Conservation (phyloP, 2,113 vertebrate species). For the Perca flavescens region DNA sequence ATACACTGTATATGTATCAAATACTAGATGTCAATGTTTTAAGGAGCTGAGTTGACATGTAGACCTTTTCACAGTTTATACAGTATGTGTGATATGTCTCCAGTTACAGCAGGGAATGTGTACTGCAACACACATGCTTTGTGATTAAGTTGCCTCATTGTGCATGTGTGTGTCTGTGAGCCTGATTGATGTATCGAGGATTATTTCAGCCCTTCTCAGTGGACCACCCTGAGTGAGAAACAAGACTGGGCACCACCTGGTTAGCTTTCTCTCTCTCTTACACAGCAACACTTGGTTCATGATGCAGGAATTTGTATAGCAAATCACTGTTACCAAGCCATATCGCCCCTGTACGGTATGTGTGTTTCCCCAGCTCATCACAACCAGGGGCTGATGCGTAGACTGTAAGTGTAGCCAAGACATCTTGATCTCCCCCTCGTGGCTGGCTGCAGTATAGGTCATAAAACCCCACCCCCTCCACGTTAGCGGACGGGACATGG, state of each 20-base stretch:
- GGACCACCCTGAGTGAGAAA: constrained; percentile 68
- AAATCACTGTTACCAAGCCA: constrained; percentile 14
- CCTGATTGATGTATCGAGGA: constrained; percentile 72
- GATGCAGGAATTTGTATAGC: constrained; percentile 53
- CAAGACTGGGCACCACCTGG: constrained; percentile 71
- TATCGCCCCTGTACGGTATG: not conserved
- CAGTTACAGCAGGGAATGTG: not conserved
- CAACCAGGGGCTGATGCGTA: no score
- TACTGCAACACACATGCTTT: constrained; percentile 36
- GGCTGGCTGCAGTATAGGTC: no score
- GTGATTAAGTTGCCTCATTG: constrained; percentile 47
- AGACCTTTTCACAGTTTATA: not conserved
- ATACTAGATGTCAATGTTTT: not conserved
- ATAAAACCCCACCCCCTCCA: no score
- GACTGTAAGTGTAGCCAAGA: no score
- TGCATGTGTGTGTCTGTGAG: constrained; percentile 31
- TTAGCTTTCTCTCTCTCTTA: constrained; percentile 18
- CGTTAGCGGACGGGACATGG: no score
- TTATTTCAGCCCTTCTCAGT: constrained; percentile 59
- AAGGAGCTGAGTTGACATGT: not conserved
- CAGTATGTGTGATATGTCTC: constrained; percentile 2
- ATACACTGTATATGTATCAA: not conserved
- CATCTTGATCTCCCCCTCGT: no score
- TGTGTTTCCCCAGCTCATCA: no score
- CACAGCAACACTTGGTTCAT: constrained; percentile 53